These are phyloP conservation scores for Tragelaphus strepsiceros DNA, from an alignment of 2,113 vertebrate species.

Conservation along the genomic window DNA sequence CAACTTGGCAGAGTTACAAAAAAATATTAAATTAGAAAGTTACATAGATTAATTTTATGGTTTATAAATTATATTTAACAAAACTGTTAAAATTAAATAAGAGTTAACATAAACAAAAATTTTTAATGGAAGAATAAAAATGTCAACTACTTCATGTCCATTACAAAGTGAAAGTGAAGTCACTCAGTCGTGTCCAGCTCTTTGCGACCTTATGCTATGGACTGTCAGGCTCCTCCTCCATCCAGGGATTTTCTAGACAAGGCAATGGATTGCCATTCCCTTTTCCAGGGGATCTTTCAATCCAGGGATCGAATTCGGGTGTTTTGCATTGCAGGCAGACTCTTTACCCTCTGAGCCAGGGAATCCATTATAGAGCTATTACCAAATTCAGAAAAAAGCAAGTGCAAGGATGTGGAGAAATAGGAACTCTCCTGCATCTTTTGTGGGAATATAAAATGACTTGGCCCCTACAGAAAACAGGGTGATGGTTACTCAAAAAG, in stretches of 20 bases:
- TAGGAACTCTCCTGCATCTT: neutral
- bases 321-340: neutral
- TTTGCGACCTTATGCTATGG: too few relatives aligned
- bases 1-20: neutral
- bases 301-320: neutral
- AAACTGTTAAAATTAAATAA: neutral
- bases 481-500: neutral
- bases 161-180: neutral
- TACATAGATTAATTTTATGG: neutral
- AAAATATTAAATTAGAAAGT: neutral
- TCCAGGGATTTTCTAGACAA: neutral
- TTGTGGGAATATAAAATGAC: neutral
- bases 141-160: neutral
- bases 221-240: neutral
- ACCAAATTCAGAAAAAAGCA: neutral
- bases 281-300: neutral
- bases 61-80: neutral
- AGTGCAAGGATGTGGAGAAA: neutral
- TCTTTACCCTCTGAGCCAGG: neutral
- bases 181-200: too few relatives aligned
- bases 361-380: neutral
- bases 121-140: neutral
- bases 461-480: neutral
- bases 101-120: neutral
- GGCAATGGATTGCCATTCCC: neutral